phyloP scores from a whole-genome alignment of 2,113 vertebrate species.

The Ovibos moschatus region DNA sequence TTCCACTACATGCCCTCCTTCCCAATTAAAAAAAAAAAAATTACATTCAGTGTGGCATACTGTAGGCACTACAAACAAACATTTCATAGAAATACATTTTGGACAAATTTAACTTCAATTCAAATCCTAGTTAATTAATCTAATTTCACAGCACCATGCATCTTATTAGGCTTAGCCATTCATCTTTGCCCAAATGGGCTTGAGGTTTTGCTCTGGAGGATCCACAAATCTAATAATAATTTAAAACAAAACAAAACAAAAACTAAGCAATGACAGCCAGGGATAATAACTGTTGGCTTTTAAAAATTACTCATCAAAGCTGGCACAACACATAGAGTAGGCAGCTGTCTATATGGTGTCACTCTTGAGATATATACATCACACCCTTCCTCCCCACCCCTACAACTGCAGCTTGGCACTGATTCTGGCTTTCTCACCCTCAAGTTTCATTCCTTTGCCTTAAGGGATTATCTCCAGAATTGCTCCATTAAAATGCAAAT shows the following conservation, averaged over 20 bases:
- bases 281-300: conserved; percentile 2
- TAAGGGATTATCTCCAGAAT: conserved; percentile 53
- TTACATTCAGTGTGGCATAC: not conserved
- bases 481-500: conserved; percentile 72
- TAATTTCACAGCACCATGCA: conserved; percentile 52
- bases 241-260: not conserved
- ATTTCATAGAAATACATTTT: conserved; percentile 30
- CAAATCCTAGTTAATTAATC: conserved; percentile 55
- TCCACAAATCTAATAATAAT: conserved; percentile 27
- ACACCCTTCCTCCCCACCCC: not conserved
- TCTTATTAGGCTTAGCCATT: conserved; percentile 48
- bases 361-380: not conserved
- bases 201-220: conserved; percentile 49
- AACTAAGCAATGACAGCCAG: conserved; percentile 7
- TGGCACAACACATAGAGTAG: not conserved
- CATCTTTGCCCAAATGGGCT: conserved; percentile 34
- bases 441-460: conserved; percentile 47
- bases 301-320: conserved; percentile 35
- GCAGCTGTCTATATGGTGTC: not conserved
- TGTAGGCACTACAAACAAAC: not conserved
- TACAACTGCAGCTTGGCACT: not conserved
- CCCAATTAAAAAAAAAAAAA: not conserved
- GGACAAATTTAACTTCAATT: conserved; percentile 25
- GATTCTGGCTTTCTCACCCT: conserved; percentile 43
- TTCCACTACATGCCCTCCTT: not conserved